These are phyloP conservation scores for Eumerus sabulonum DNA, from an alignment of 2,888 invertebrate genomes.

Conservation along the genomic window DNA sequence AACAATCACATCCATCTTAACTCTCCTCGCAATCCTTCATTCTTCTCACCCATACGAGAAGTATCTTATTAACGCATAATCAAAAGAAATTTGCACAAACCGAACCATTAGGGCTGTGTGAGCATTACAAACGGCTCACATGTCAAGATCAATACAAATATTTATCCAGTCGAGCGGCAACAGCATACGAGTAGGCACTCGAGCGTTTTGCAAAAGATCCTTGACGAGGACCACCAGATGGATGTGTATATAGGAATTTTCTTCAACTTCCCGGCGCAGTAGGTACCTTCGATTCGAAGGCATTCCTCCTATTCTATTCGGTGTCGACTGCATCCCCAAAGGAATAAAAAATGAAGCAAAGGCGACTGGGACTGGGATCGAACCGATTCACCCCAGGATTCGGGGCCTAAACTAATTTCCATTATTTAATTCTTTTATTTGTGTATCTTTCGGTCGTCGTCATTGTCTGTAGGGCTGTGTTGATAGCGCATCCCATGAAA, in stretches of 20 bases:
- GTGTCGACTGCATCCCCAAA: slow-evolving; percentile 49
- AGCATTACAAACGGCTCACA: slow-evolving; percentile 50
- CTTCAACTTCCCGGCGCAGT: slow-evolving; percentile 40
- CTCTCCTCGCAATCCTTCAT: slow-evolving; percentile 50
- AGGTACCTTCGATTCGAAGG: slow-evolving; percentile 18
- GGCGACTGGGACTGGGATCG: background rate
- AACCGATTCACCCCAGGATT: slow-evolving; percentile 43
- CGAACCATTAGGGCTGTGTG: slow-evolving; percentile 68
- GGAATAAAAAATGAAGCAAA: slow-evolving; percentile 12
- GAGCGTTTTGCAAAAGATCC: slow-evolving; percentile 23
- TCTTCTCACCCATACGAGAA: slow-evolving; percentile 14
- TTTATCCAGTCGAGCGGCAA: slow-evolving; percentile 68
- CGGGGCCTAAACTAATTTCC: slow-evolving; percentile 65
- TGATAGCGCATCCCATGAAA: slow-evolving; percentile 48
- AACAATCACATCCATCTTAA: slow-evolving; percentile 19
- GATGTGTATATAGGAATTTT: background rate
- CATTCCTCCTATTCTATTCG: slow-evolving; percentile 57
- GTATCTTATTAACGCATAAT: slow-evolving; percentile 66
- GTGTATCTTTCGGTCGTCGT: slow-evolving; percentile 30
- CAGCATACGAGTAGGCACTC: slow-evolving; percentile 32
- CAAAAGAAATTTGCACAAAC: slow-evolving; percentile 70
- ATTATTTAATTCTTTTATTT: slow-evolving; percentile 46
- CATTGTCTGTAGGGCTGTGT: slow-evolving; percentile 51
- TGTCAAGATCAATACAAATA: slow-evolving; percentile 71
- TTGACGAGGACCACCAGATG: slow-evolving; percentile 12